Base-by-base conservation (phyloP, 1,140 invertebrate genomes). In the Drosophila lacteicornis region DNA sequence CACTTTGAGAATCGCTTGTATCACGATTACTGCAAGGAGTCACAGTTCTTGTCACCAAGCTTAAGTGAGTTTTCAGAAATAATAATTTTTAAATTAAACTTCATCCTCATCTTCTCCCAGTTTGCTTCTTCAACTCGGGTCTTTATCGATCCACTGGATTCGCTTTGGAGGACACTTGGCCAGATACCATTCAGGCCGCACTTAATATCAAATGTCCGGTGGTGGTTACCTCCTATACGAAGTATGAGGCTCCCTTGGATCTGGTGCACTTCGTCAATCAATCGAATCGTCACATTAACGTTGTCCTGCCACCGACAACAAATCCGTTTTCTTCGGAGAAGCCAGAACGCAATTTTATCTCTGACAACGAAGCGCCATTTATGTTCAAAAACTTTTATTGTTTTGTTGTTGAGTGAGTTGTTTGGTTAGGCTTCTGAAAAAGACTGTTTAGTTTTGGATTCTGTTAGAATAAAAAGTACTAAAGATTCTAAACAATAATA, bases 311-410 rank as follows among this genome's bases (percentile, higher is more conserved):
- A 13, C 94, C 95, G 0, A 93, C 92, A 27, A 91, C 84, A 42
- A 96, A 96, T 92, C 94, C 94, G 0, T 96, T 95, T 73, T 92
- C 95, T 0, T 96, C 95, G 55, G 92, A 95, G 0, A 94, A 95
- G 80, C 96, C 96, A 1, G 95, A 96, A 75, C 94, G 95, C 40
- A 96, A 96, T 87, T 96, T 96, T 75, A 95, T 96, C 15, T 95
- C 95, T 13, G 96, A 96, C 73, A 94, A 96, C 51, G 94, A 94
- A 25, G 94, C 93, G 17, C 96, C 96, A 0, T 92, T 96, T 19
- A 94, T 96, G 68, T 96, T 95, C 79, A 96, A 96, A 80, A 96
- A 96, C 93, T 94, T 95, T 92, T 96, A 94, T 91, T 93, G 94
- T 67, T 93, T 93, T 75, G 82, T 94, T 79, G 70, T 95, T 17